Percentiles rank a stretch among this genome's conserved stretches.
Evolutionary conservation across 2,888 invertebrate genomes (phyloP).

Genomic region (Ectemnius lituratus): DNA sequence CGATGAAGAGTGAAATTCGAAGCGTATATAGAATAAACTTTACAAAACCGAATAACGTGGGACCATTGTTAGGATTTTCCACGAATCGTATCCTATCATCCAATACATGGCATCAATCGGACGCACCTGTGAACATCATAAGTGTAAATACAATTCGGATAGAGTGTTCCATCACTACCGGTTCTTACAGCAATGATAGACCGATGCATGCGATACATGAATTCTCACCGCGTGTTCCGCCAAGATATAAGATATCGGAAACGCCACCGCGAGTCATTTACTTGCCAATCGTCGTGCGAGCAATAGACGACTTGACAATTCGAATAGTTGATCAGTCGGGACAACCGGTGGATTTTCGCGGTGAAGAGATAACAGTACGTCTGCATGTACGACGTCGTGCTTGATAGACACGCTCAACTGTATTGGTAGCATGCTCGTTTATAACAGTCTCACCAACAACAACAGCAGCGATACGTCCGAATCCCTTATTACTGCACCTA

Average conservation of each 20-base stretch:
- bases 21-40: background rate
- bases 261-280: background rate
- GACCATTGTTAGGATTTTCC: background rate
- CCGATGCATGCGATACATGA: background rate
- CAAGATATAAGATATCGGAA: slow-evolving; percentile 13
- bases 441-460: too few relatives aligned
- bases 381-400: background rate
- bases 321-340: background rate
- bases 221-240: background rate
- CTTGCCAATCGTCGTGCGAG: background rate
- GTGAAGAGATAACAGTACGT: slow-evolving; percentile 5
- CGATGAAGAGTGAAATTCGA: slow-evolving; percentile 13
- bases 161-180: background rate
- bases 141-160: slow-evolving; percentile 2
- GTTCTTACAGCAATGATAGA: background rate
- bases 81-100: background rate
- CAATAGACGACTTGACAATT: background rate
- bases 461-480: too few relatives aligned
- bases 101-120: slow-evolving; percentile 1
- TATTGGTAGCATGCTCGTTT: too few relatives aligned
- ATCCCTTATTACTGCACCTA: too few relatives aligned
- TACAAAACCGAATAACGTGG: background rate
- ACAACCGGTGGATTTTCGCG: background rate
- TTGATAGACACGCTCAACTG: too few relatives aligned
- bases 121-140: background rate